A percentile compares a stretch with the other conserved stretches of the same genome.
phyloP scores from a whole-genome alignment of 2,797 vertebrate genomes.

The Jordanella pulchra region DNA sequence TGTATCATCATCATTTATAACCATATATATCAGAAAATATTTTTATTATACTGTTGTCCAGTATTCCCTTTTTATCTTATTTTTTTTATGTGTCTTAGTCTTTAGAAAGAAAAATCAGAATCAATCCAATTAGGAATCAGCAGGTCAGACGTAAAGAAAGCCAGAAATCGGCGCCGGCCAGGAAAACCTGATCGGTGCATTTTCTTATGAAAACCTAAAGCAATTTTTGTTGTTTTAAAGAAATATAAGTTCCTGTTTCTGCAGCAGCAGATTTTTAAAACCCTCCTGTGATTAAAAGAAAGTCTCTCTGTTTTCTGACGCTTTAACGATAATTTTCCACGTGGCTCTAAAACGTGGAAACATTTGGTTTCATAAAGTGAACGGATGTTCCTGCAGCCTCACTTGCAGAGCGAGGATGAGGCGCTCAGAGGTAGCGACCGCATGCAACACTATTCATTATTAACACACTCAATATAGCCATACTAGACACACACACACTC shows the following conservation, averaged over 20 bases:
- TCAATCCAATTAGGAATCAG: background rate
- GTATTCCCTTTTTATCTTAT: no score
- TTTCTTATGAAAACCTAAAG: no score
- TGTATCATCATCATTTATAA: no score
- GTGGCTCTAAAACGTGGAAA: background rate
- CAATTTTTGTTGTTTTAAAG: background rate
- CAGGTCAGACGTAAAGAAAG: background rate
- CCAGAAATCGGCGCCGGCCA: background rate
- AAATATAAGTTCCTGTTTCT: background rate
- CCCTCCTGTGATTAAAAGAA: background rate
- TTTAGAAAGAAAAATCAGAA: background rate
- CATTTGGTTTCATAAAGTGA: conserved; percentile 4
- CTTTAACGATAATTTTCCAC: background rate
- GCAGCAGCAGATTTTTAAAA: no score
- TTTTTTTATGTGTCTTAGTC: background rate
- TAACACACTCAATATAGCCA: conserved; percentile 69
- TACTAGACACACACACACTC: conserved; percentile 51
- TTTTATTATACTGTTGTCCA: no score
- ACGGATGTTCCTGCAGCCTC: conserved; percentile 9
- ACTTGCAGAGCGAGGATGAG: conserved; percentile 20
- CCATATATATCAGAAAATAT: no score
- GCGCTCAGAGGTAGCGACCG: conserved; percentile 38
- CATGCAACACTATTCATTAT: conserved; percentile 72
- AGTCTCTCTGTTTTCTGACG: background rate
- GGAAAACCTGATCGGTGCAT: background rate